Percentiles rank a stretch among this genome's conserved stretches.
phyloP scores from a whole-genome alignment of 2,888 invertebrate species.

The Pyrrhosoma nymphula region DNA sequence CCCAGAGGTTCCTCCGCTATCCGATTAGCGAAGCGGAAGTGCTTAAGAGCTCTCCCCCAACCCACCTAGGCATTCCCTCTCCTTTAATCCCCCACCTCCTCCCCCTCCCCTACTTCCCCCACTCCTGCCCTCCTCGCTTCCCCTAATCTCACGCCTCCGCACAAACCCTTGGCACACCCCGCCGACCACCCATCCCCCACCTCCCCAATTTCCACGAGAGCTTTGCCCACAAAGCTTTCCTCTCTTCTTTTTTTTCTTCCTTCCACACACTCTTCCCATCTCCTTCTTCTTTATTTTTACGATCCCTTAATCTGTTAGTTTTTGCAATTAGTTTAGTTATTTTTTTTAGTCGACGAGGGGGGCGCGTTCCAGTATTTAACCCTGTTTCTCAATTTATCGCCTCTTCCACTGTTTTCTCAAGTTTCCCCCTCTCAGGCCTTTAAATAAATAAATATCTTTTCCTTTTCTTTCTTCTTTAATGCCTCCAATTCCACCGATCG shows the following conservation, averaged over 20 bases:
- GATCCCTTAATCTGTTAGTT: conserved; percentile 43
- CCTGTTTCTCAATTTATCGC: conserved; percentile 31
- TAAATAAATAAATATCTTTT: neutral
- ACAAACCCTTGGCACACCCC: neutral
- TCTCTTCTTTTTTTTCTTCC: neutral
- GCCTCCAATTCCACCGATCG: neutral
- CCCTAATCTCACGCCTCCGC: neutral
- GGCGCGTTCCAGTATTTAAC: neutral
- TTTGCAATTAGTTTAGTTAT: conserved; percentile 23
- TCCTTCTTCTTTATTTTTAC: conserved; percentile 33
- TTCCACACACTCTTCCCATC: conserved; percentile 16
- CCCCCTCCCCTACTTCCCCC: neutral
- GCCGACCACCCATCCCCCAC: neutral
- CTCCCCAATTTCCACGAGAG: neutral
- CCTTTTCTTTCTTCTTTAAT: neutral
- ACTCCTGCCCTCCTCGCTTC: neutral
- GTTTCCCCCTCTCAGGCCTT: neutral
- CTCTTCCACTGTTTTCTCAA: neutral
- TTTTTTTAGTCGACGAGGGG: neutral
- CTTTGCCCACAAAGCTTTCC: neutral
- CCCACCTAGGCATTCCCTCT: neutral
- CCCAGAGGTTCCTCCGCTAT: conserved; percentile 18
- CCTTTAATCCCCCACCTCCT: neutral
- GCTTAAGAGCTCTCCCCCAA: conserved; percentile 27
- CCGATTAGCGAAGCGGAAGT: conserved; percentile 52